Percentiles rank a stretch among this genome's conserved stretches.
Evolutionary conservation across 2,113 vertebrate genomes (phyloP).

Genomic region (Phyllostomus discolor): DNA sequence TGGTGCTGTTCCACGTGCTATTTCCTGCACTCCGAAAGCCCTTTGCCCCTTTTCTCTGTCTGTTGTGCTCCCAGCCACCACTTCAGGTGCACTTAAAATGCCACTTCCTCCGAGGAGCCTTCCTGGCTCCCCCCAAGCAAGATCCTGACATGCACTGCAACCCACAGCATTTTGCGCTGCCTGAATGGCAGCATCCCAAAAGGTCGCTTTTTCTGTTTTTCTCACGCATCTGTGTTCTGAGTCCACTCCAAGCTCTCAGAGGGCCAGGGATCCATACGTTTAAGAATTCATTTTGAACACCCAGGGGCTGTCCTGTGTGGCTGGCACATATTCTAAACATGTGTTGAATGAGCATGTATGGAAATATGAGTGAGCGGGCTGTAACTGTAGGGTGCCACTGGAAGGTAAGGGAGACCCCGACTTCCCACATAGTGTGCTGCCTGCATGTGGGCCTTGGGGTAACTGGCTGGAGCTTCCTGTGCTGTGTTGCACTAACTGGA

Average conservation of each 20-base stretch:
- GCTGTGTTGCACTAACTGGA: not conserved
- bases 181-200: not conserved
- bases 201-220: not conserved
- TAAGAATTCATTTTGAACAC: not conserved
- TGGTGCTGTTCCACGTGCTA: not conserved
- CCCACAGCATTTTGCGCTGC: not conserved
- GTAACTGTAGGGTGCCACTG: not conserved
- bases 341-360: not conserved
- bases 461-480: not conserved
- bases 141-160: not conserved
- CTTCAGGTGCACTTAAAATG: not conserved
- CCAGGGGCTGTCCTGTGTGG: not conserved
- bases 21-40: not conserved
- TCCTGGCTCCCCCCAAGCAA: not conserved
- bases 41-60: not conserved
- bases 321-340: not conserved
- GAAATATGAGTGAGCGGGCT: not conserved
- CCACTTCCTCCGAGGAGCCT: not conserved
- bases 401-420: not conserved
- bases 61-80: not conserved
- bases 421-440: not conserved
- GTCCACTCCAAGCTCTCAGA: not conserved
- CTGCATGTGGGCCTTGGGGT: not conserved
- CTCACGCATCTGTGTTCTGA: not conserved
- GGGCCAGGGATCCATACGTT: not conserved